Base-by-base conservation (phyloP, 23 tunicate genomes). In the Ascidia mentula region DNA sequence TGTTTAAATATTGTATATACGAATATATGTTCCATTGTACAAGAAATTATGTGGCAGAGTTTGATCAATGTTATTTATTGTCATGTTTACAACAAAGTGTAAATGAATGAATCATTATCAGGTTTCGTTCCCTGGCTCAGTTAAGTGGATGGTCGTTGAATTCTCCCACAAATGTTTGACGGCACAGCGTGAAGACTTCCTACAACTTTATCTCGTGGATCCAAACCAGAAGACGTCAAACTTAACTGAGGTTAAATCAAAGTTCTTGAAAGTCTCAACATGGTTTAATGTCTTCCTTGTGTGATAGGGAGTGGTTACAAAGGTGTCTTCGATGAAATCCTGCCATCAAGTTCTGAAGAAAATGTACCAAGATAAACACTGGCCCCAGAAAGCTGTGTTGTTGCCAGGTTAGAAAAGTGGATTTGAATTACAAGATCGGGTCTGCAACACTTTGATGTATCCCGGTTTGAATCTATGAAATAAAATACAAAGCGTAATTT, bases 321-420 rank as follows among this genome's bases (percentile, higher is more conserved):
- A 53, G 24, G 65, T 53, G 7, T 53, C 65, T 20, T 53, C 65
- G 13, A 53, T 53, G 65, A 53, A 53, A 53, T 53, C 65, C 4
- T 53, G 65, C 24, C 65, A 74, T 69, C 79, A 80, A 59, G 79
- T 88, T 71, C 37, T 88, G 79, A 40, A 88, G 15, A 80, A 83
- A 60, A 89, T 89, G 95, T 46, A 69, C 72, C 79, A 79, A 74
- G 85, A 89, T 31, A 77, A 80, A 40, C 79, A 89, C 77, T 89
- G 95, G 95, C 95, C 95, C 24, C 81, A 72, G 34, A 74, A 83
- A 46, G 85, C 88, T 20, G 31, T 79, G 17, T 15, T 89, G 31
- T 36, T 89, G 34, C 95, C 95, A 32, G 95, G 95, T 89, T 24
- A n/a, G n/a, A n/a, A n/a, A n/a, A n/a, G n/a, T n/a, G n/a, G n/a